phyloP scores from a whole-genome alignment of 2,888 invertebrate genomes.

The Sericinus montela region DNA sequence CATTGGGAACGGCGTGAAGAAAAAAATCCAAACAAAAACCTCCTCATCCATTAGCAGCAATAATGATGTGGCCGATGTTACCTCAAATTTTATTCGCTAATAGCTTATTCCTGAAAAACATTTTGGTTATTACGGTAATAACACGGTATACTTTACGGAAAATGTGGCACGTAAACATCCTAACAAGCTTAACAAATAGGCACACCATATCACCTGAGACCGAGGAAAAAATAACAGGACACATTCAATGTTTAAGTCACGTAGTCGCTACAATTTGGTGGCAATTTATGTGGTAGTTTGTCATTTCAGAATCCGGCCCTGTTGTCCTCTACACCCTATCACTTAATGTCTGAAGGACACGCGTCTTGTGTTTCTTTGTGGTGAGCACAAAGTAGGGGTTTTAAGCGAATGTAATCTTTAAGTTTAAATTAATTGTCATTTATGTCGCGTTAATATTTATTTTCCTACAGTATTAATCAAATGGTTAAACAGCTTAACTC shows the following conservation, averaged over 20 bases:
- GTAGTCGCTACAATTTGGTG: constrained; percentile 47
- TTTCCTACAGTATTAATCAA: too few species aligned
- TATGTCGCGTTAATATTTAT: too few species aligned
- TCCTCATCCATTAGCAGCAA: too few species aligned
- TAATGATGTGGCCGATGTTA: too few species aligned
- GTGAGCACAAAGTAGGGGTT: constrained; percentile 30
- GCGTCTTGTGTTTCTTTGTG: constrained; percentile 49
- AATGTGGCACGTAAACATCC: constrained; percentile 5
- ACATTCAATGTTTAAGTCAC: constrained; percentile 42
- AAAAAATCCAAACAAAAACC: too few species aligned
- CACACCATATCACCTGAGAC: constrained; percentile 44
- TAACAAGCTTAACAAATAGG: constrained; percentile 39
- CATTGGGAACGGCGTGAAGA: too few species aligned
- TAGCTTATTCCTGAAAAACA: too few species aligned
- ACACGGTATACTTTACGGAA: background rate
- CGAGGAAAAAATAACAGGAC: constrained; percentile 18
- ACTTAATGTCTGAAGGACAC: constrained; percentile 61
- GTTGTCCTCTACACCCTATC: constrained; percentile 51
- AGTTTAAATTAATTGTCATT: too few species aligned
- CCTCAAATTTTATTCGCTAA: too few species aligned
- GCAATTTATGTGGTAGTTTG: constrained; percentile 55
- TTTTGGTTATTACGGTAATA: background rate
- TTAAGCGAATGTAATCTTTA: too few species aligned
- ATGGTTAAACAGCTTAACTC: too few species aligned
- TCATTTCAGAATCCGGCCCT: constrained; percentile 60